phyloP scores from a whole-genome alignment of 2,113 vertebrate genomes.

The Anolis sagrei region DNA sequence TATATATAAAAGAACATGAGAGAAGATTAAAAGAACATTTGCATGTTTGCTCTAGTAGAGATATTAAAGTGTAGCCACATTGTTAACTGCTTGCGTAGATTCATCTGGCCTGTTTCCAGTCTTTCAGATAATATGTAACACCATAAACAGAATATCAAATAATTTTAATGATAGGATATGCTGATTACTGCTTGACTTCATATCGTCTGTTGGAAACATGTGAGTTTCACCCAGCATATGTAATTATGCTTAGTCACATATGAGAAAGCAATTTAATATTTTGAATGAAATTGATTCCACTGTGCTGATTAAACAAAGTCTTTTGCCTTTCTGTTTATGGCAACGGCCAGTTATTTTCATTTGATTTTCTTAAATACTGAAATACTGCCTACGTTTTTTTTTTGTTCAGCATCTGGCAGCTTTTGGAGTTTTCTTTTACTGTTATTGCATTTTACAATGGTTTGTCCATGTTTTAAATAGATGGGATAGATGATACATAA shows the following conservation, averaged over 20 bases:
- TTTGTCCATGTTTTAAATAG: not conserved
- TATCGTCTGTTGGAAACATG: not conserved
- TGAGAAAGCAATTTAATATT: not conserved
- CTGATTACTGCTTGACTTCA: conserved; percentile 15
- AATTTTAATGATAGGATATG: conserved; percentile 16
- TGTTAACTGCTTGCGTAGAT: not conserved
- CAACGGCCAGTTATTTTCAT: not conserved
- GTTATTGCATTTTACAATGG: not conserved
- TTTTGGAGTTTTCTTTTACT: not conserved
- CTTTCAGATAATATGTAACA: conserved; percentile 7
- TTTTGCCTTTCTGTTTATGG: conserved; percentile 27
- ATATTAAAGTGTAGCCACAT: conserved; percentile 3
- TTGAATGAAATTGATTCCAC: rapidly evolving
- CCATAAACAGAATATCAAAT: conserved; percentile 27
- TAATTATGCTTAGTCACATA: conserved; percentile 17
- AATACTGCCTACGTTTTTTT: not conserved
- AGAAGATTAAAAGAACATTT: conserved; percentile 20
- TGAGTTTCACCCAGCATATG: not conserved
- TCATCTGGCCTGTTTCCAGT: not conserved
- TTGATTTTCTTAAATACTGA: not conserved
- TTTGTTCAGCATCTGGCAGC: not conserved
- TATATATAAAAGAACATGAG: conserved; percentile 4
- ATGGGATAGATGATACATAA: not conserved
- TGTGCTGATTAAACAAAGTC: conserved; percentile 30
- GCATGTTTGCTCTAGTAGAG: conserved; percentile 20